Base-by-base conservation (phyloP, 2,113 vertebrate genomes). In the Neopipo cinnamomea region DNA sequence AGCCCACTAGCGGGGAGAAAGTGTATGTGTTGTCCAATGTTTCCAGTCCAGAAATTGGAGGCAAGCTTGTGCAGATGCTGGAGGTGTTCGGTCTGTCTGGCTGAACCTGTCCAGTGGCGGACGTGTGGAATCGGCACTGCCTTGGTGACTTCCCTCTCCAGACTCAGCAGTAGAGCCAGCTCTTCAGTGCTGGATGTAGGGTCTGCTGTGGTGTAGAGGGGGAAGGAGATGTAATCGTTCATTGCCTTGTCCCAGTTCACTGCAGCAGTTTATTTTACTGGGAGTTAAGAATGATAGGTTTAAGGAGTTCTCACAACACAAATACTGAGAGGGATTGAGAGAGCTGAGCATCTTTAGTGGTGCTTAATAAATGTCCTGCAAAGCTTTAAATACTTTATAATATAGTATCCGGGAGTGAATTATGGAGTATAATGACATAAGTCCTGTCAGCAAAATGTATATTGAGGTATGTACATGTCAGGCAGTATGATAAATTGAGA, bases 1-100 rank as follows among this genome's bases (percentile, higher is more conserved):
- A 22, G 18, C 53, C 18, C 13, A 24, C 19, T 4, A 0, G 7
- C 18, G 49, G 44, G n/a, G 42, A 18, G 20, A 44, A 47, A 9
- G 7, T 3, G 0, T 17, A 0, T 17, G n/a, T 15, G 6, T 14
- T 58, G n/a, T n/a, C n/a, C 53, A 41, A 2, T 13, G 11, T 11
- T 70, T 39, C 39, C 2, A 27, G 23, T 35, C 3, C 33, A 39
- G 41, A 20, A n/a, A 23, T 20, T 4, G 1, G 17, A 56, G 30
- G 33, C 11, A 20, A 49, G 42, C 27, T 49, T 1, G 0, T 18
- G 7, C 42, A 35, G 77, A 1, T 16, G 1, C 3, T 30, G 41
- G 79, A 53, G 33, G 46, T 13, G 41, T 25, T 85, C 19, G 0
- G 39, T 13, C 46, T 41, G 2, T 39, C 66, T 24, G 8, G 74